Conservation (phyloP, 30 jellyfish, hydroid and myxozoan genomes). For the Aurelia sp. region DNA sequence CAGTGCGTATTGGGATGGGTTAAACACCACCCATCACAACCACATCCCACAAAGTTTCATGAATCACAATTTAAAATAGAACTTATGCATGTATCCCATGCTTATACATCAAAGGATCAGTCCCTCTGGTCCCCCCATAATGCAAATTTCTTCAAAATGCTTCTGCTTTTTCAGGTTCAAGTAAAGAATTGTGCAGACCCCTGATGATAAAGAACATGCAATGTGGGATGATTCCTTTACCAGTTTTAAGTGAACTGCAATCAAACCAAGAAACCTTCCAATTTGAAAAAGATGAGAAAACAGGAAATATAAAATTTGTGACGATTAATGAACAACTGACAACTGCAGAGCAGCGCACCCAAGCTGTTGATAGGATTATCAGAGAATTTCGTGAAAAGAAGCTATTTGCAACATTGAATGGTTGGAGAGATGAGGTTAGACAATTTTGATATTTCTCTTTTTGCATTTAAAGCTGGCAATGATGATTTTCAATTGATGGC, state of each 20-base stretch:
- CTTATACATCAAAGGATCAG: too few species aligned
- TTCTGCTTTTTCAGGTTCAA: slow-evolving; percentile 50
- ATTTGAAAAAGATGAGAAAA: slow-evolving; percentile 67
- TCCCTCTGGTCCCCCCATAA: too few species aligned
- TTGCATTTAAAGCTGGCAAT: too few species aligned
- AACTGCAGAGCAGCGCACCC: slow-evolving; percentile 60
- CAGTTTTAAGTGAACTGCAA: slow-evolving; percentile 62
- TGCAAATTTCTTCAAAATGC: too few species aligned
- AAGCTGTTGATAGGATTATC: slow-evolving; percentile 56
- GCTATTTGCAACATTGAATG: slow-evolving; percentile 62
- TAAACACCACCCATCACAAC: too few species aligned
- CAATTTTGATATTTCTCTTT: too few species aligned
- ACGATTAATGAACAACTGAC: slow-evolving; percentile 48
- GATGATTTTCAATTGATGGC: too few species aligned
- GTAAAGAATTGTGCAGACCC: slow-evolving; percentile 79
- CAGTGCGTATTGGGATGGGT: too few species aligned
- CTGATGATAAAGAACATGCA: slow-evolving; percentile 59
- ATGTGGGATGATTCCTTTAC: slow-evolving; percentile 75
- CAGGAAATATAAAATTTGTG: slow-evolving; percentile 63
- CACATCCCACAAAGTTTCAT: too few species aligned
- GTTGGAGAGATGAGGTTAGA: slow-evolving; percentile 88
- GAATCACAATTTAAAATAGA: too few species aligned
- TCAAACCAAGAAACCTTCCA: slow-evolving; percentile 55
- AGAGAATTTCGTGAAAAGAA: slow-evolving; percentile 66
- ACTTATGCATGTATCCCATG: too few species aligned